phyloP scores from a whole-genome alignment of 1,140 invertebrate genomes.

The Drosophila ohnishii region DNA sequence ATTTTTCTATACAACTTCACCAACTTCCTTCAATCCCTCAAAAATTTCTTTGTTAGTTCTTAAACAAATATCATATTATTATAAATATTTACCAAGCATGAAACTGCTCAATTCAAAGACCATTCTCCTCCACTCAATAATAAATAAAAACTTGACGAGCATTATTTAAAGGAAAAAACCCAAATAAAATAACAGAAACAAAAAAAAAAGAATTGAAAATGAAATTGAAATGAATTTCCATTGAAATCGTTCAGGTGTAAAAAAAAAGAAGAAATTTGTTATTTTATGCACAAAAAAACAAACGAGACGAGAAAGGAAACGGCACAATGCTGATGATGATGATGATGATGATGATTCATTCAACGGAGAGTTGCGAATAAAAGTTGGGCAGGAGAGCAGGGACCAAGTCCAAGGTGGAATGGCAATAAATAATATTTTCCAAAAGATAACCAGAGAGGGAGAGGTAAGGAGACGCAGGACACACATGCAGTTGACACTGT shows the following conservation, averaged over 20 bases:
- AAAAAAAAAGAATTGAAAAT: conserved; percentile 4
- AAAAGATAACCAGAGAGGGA: not conserved
- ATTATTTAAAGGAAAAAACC: not conserved
- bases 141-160: conserved; percentile 7
- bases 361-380: not conserved
- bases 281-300: conserved; percentile 28
- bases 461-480: not conserved
- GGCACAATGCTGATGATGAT: not conserved
- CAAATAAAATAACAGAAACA: not conserved
- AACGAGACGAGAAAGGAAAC: conserved; percentile 6
- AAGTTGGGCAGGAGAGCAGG: not conserved
- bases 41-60: not conserved
- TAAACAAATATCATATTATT: conserved; percentile 6
- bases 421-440: conserved; percentile 40
- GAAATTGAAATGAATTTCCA: conserved; percentile 31
- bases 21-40: too few relatives aligned
- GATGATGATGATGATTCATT: too few relatives aligned
- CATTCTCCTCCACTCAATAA: conserved; percentile 1
- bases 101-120: conserved; percentile 3
- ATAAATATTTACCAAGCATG: not conserved
- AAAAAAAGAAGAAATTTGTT: conserved; percentile 34
- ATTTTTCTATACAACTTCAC: too few relatives aligned
- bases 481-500: conserved; percentile 67
- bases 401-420: not conserved
- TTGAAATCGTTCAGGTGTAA: conserved; percentile 43